phyloP scores from a whole-genome alignment of 2,888 invertebrate genomes.

The Zaprionus lineosus region DNA sequence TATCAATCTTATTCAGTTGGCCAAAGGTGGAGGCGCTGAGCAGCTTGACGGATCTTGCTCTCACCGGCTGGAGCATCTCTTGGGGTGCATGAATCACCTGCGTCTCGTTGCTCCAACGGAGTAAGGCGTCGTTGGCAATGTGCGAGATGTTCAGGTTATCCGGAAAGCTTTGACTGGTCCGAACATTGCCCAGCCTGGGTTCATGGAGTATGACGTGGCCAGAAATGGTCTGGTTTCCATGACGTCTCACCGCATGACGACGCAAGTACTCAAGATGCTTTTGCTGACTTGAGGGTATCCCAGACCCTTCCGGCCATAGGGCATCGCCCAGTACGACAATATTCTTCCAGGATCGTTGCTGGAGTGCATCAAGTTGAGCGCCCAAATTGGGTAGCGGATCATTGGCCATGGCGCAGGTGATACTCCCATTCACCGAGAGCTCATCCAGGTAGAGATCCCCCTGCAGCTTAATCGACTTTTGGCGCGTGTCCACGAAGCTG shows the following conservation, averaged over 20 bases:
- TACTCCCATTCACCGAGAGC: slow-evolving; percentile 56
- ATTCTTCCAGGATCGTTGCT: slow-evolving; percentile 57
- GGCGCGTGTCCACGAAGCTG: slow-evolving; percentile 66
- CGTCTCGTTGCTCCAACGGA: slow-evolving; percentile 30
- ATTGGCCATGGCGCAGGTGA: slow-evolving; percentile 41
- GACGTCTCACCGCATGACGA: slow-evolving; percentile 68
- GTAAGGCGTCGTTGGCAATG: slow-evolving; percentile 71
- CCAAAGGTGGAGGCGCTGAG: slow-evolving; percentile 30
- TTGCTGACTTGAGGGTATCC: background rate
- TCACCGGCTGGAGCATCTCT: slow-evolving; percentile 42
- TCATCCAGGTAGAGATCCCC: slow-evolving; percentile 63
- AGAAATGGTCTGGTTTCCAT: slow-evolving; percentile 62
- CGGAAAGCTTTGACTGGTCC: slow-evolving; percentile 50
- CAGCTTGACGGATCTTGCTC: slow-evolving; percentile 24
- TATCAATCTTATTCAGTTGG: slow-evolving; percentile 67
- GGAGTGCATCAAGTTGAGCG: slow-evolving; percentile 36
- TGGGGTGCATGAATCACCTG: slow-evolving; percentile 63
- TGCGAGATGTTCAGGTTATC: slow-evolving; percentile 60
- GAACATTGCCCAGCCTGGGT: slow-evolving; percentile 57
- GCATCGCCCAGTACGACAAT: slow-evolving; percentile 69
- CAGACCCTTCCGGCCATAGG: slow-evolving; percentile 45
- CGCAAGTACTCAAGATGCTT: slow-evolving; percentile 67
- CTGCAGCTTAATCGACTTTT: slow-evolving; percentile 39
- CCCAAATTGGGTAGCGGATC: slow-evolving; percentile 31
- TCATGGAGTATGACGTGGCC: slow-evolving; percentile 69